phyloP scores from a whole-genome alignment of 2,888 invertebrate genomes.

The Spicauda simplicius region DNA sequence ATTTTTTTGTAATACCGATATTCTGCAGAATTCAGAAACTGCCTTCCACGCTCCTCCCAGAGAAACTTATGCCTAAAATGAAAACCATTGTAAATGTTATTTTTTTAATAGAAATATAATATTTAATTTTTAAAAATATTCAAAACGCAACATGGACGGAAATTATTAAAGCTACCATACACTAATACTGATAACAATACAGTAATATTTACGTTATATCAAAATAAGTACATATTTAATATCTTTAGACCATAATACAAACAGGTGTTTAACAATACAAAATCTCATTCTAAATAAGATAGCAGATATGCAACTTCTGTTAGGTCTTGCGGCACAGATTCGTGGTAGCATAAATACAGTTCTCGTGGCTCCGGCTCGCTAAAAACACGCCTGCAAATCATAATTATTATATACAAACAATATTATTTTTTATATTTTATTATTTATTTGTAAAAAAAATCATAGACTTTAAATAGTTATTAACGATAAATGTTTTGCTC shows the following conservation, averaged over 20 bases:
- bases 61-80: too few relatives aligned
- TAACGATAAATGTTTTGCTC: too few relatives aligned
- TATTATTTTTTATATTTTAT: too few relatives aligned
- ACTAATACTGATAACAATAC: background rate
- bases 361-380: conserved; percentile 91
- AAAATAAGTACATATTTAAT: background rate
- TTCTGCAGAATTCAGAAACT: too few relatives aligned
- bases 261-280: background rate
- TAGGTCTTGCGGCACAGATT: conserved; percentile 93
- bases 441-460: too few relatives aligned
- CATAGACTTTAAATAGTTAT: too few relatives aligned
- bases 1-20: too few relatives aligned
- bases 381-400: conserved; percentile 88
- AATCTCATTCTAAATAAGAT: conserved; percentile 76
- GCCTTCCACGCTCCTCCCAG: too few relatives aligned
- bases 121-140: background rate
- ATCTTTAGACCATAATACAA: background rate
- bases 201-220: background rate
- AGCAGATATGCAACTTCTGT: conserved; percentile 94
- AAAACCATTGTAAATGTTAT: background rate
- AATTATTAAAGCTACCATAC: background rate
- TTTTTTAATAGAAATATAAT: background rate
- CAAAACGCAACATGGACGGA: background rate
- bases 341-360: conserved; percentile 94
- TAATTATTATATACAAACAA: too few relatives aligned